phyloP scores from a whole-genome alignment of 2,888 invertebrate genomes.

The Margaritifera margaritifera region DNA sequence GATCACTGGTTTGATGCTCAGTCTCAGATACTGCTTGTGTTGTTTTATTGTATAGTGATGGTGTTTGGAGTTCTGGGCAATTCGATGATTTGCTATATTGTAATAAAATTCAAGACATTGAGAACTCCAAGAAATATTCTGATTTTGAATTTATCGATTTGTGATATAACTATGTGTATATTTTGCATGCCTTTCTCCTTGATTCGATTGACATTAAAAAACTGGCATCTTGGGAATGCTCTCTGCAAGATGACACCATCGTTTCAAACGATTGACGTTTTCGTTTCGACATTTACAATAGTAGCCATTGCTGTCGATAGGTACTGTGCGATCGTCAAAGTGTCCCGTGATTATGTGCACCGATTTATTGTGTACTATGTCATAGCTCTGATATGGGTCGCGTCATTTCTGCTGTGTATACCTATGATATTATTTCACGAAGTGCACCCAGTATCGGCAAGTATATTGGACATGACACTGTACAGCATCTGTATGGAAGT shows the following conservation, averaged over 20 bases:
- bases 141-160: conserved; percentile 60
- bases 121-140: conserved; percentile 53
- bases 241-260: conserved; percentile 59
- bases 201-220: conserved; percentile 59
- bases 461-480: conserved; percentile 58
- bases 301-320: conserved; percentile 64
- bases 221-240: conserved; percentile 61
- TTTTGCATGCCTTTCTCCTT: conserved; percentile 65
- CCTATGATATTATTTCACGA: conserved; percentile 62
- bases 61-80: conserved; percentile 57
- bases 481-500: conserved; percentile 69
- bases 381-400: conserved; percentile 55
- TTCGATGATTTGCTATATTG: conserved; percentile 53
- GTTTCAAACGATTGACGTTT: conserved; percentile 63
- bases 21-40: conserved; percentile 47
- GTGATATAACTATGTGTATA: conserved; percentile 62
- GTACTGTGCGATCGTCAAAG: conserved; percentile 57
- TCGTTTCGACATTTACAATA: conserved; percentile 65
- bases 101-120: conserved; percentile 41
- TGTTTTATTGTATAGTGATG: conserved; percentile 52
- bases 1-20: conserved; percentile 45
- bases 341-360: conserved; percentile 29
- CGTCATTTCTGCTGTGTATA: conserved; percentile 52
- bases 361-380: conserved; percentile 29
- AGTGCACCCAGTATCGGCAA: conserved; percentile 61